These are phyloP conservation scores for Pristionchus maxplancki DNA, from an alignment of 2,888 invertebrate species.

Conservation along the genomic window DNA sequence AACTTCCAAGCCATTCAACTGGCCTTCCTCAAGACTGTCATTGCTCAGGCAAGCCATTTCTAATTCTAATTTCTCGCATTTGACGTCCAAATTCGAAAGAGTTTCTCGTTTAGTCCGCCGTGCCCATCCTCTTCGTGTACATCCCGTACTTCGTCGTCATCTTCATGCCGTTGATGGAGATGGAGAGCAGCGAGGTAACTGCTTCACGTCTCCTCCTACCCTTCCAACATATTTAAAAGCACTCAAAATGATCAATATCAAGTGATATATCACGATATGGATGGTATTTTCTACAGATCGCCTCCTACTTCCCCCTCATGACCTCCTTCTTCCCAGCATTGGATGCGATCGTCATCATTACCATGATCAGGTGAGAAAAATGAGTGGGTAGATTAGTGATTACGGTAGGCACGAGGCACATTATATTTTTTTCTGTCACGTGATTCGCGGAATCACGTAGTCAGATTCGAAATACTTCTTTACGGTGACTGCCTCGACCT, in stretches of 20 bases:
- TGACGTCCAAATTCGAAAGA: too few species aligned
- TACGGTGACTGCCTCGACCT: neutral
- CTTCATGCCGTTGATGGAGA: neutral
- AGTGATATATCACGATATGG: too few species aligned
- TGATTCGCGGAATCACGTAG: neutral
- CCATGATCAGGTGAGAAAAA: conserved; percentile 5
- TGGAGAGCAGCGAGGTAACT: neutral
- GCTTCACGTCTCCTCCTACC: neutral
- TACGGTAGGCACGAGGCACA: neutral
- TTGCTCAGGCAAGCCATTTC: neutral
- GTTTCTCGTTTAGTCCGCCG: neutral
- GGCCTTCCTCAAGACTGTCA: neutral
- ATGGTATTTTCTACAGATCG: neutral
- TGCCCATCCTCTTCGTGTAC: conserved; percentile 30
- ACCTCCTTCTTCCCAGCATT: neutral
- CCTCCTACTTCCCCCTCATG: neutral
- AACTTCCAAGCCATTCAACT: neutral
- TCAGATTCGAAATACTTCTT: neutral
- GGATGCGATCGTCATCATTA: neutral
- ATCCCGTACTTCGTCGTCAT: conserved; percentile 29
- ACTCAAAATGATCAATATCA: neutral
- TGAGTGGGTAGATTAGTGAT: neutral
- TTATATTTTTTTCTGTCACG: neutral
- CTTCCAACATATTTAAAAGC: neutral
- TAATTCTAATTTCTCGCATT: too few species aligned